phyloP scores from a whole-genome alignment of 1,140 invertebrate species.

The Drosophila novamexicana region DNA sequence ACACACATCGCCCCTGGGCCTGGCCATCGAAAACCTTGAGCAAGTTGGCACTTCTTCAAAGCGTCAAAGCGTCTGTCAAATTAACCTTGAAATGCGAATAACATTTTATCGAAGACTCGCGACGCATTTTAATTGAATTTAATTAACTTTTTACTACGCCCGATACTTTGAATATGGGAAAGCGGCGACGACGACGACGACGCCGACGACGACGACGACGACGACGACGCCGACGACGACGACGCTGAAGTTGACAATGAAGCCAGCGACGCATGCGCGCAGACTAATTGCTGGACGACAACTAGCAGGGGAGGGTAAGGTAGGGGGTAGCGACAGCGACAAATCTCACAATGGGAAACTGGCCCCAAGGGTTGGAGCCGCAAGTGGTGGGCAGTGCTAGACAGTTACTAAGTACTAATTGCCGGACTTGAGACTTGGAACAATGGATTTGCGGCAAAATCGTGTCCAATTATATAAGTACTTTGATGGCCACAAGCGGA shows the following conservation, averaged over 20 bases:
- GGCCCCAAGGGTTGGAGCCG: background rate
- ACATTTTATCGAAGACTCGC: conserved; percentile 78
- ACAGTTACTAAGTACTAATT: conserved; percentile 20
- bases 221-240: conserved; percentile 29
- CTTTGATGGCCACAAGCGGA: conserved; percentile 7
- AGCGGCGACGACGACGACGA: conserved; percentile 44
- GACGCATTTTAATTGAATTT: conserved; percentile 80
- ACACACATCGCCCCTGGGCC: background rate
- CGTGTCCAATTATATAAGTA: conserved; percentile 27
- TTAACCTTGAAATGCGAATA: conserved; percentile 79
- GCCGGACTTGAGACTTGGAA: conserved; percentile 14
- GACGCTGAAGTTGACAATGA: conserved; percentile 69
- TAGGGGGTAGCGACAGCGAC: conserved; percentile 31
- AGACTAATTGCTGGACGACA: conserved; percentile 68
- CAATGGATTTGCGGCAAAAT: conserved; percentile 24
- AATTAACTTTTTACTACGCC: conserved; percentile 77
- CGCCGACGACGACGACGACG: conserved; percentile 32
- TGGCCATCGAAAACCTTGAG: background rate
- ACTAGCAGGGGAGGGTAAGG: background rate
- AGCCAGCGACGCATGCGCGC: conserved; percentile 74
- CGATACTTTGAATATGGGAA: conserved; percentile 81
- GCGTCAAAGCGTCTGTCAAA: conserved; percentile 57
- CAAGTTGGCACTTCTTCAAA: conserved; percentile 75
- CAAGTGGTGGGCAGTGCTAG: background rate
- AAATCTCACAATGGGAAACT: conserved; percentile 55